A percentile compares a stretch with the other conserved stretches of the same genome.
Conservation (phyloP, 2,888 invertebrate genomes). For the Eugnorisma glareosa region DNA sequence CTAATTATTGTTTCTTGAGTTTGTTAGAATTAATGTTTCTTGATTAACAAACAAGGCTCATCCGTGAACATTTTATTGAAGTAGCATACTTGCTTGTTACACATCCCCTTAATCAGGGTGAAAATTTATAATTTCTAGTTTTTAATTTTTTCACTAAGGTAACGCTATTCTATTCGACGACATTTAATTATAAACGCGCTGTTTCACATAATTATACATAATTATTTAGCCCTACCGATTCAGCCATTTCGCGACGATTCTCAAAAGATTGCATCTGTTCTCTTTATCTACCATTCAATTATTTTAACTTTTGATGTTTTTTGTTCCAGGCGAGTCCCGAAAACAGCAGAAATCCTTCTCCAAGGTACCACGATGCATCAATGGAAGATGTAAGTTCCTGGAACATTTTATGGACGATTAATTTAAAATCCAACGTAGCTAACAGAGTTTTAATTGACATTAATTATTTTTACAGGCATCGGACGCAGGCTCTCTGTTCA, state of each 20-base stretch:
- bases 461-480: slow-evolving; percentile 80
- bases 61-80: neutral
- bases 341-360: slow-evolving; percentile 89
- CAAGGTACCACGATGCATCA: slow-evolving; percentile 87
- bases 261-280: neutral
- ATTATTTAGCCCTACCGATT: neutral
- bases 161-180: neutral
- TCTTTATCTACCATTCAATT: neutral
- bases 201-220: neutral
- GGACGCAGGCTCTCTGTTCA: slow-evolving; percentile 87
- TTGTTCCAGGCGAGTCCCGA: slow-evolving; percentile 89
- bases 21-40: slow-evolving; percentile 2
- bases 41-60: neutral
- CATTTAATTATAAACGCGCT: slow-evolving; percentile 16
- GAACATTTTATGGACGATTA: neutral
- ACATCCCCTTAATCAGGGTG: neutral
- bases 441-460: neutral
- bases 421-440: neutral
- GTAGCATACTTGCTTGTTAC: neutral
- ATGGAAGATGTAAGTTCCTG: slow-evolving; percentile 87
- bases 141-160: neutral
- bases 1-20: slow-evolving; percentile 2
- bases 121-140: neutral
- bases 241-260: neutral
- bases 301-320: slow-evolving; percentile 46